phyloP scores from a whole-genome alignment of 2,797 vertebrate species.

The Melanotaenia pygmaea region DNA sequence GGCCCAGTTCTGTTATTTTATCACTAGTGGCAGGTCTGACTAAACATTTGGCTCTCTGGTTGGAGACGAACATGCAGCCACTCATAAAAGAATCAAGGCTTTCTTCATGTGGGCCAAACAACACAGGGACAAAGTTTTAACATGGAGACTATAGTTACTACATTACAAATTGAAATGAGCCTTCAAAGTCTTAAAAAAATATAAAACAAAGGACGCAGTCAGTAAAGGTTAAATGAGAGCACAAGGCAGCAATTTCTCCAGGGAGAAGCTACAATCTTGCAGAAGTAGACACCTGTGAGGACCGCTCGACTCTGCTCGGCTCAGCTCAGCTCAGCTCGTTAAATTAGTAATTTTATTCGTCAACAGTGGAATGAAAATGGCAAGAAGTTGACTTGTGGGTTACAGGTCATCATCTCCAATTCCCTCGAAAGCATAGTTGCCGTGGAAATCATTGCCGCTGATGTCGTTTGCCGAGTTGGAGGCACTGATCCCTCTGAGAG shows the following conservation, averaged over 20 bases:
- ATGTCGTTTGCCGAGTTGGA: constrained; percentile 90
- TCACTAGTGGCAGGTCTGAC: constrained; percentile 76
- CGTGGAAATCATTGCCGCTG: constrained; percentile 92
- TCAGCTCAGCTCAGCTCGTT: constrained; percentile 68
- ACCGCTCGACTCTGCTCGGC: constrained; percentile 57
- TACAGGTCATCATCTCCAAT: constrained; percentile 98
- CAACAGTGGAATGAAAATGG: constrained; percentile 57
- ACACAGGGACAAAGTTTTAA: constrained; percentile 20
- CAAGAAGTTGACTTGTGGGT: constrained; percentile 29
- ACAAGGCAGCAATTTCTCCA: constrained; percentile 72
- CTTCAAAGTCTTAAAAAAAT: constrained; percentile 14
- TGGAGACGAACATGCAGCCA: constrained; percentile 52
- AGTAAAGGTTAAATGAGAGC: constrained; percentile 57
- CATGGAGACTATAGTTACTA: constrained; percentile 31
- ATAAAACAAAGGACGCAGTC: constrained; percentile 31
- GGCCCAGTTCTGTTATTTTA: constrained; percentile 43
- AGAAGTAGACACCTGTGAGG: constrained; percentile 60
- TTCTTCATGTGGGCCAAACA: constrained; percentile 24
- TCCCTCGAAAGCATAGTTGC: constrained; percentile 98
- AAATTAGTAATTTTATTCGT: constrained; percentile 56
- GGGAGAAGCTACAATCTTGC: constrained; percentile 78
- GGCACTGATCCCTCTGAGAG: constrained; percentile 92
- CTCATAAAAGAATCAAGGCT: constrained; percentile 21
- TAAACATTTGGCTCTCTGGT: constrained; percentile 62
- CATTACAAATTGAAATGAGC: constrained; percentile 36